Percentiles rank a stretch among this genome's conserved stretches.
Evolutionary conservation across 2,888 invertebrate species (phyloP).

Genomic region (Trissolcus brochymenae): DNA sequence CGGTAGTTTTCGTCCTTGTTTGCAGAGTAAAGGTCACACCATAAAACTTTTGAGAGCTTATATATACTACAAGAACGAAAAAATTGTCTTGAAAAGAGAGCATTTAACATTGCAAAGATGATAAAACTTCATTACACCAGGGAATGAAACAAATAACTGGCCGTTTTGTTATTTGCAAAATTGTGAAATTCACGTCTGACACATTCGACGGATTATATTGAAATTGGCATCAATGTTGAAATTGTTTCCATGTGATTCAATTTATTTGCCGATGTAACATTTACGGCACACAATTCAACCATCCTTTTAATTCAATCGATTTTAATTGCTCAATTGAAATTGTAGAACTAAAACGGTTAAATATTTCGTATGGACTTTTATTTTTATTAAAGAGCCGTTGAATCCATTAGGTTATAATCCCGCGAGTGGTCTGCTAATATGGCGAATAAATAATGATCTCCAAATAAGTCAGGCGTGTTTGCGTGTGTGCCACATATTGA

Average conservation of each 20-base stretch:
- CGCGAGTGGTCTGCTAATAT: conserved; percentile 27
- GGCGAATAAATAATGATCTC: conserved; percentile 36
- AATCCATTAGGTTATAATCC: conserved; percentile 17
- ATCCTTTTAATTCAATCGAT: background rate
- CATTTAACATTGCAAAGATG: conserved; percentile 7
- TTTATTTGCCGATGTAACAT: no score
- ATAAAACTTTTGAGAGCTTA: conserved; percentile 48
- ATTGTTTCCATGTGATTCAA: no score
- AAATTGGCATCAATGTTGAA: no score
- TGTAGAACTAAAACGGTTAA: background rate
- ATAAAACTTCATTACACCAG: no score
- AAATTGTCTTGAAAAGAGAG: conserved; percentile 46
- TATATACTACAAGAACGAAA: conserved; percentile 42
- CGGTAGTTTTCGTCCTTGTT: conserved; percentile 68
- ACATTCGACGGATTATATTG: no score
- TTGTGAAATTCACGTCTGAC: no score
- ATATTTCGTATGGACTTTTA: conserved; percentile 4
- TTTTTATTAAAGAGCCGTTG: conserved; percentile 13
- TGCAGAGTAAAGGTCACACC: conserved; percentile 66
- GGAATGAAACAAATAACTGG: no score
- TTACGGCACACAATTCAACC: no score
- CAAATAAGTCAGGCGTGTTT: conserved; percentile 45
- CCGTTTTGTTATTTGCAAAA: no score
- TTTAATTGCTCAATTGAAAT: conserved; percentile 26
- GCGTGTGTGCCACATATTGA: conserved; percentile 16